Evolutionary conservation across 2,797 vertebrate genomes (phyloP).

Genomic region (Menidia menidia): DNA sequence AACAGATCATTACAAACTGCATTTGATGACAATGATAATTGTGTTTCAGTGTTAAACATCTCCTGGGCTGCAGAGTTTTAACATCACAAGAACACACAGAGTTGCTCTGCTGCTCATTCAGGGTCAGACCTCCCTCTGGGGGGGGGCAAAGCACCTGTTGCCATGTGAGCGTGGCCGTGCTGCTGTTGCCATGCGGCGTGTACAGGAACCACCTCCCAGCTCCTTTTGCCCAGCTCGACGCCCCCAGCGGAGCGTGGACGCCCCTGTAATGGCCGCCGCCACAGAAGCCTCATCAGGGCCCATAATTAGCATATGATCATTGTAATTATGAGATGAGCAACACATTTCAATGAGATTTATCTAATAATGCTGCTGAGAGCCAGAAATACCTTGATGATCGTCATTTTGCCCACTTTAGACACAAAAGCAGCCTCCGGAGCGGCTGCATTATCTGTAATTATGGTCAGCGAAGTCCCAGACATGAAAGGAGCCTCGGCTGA

Average conservation of each 20-base stretch:
- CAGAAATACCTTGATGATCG: conserved; percentile 30
- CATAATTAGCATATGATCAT: conserved; percentile 73
- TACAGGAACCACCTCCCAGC: conserved; percentile 48
- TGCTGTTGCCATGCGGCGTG: conserved; percentile 68
- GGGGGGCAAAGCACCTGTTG: too few relatives aligned
- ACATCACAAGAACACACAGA: too few relatives aligned
- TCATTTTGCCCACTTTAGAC: conserved; percentile 32
- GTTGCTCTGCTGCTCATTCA: too few relatives aligned
- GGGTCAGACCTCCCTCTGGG: too few relatives aligned
- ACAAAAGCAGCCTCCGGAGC: conserved; percentile 23
- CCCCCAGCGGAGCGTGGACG: neutral
- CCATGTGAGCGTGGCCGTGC: too few relatives aligned
- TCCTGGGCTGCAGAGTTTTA: too few relatives aligned
- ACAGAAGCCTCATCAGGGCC: conserved; percentile 46
- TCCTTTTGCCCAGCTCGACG: conserved; percentile 44
- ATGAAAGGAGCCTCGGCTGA: conserved; percentile 44
- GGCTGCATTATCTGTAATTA: conserved; percentile 60
- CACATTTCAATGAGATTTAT: conserved; percentile 52
- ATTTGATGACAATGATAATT: too few relatives aligned
- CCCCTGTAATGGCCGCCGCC: conserved; percentile 35
- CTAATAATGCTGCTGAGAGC: conserved; percentile 54
- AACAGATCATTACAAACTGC: too few relatives aligned
- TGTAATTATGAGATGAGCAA: conserved; percentile 68
- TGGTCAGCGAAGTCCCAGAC: conserved; percentile 28
- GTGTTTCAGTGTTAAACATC: too few relatives aligned